Evolutionary conservation across 2,113 vertebrate genomes (phyloP), one percentile per base, ranked within the genome.

Genomic region (western clawed frog (Xenopus tropicalis)): DNA sequence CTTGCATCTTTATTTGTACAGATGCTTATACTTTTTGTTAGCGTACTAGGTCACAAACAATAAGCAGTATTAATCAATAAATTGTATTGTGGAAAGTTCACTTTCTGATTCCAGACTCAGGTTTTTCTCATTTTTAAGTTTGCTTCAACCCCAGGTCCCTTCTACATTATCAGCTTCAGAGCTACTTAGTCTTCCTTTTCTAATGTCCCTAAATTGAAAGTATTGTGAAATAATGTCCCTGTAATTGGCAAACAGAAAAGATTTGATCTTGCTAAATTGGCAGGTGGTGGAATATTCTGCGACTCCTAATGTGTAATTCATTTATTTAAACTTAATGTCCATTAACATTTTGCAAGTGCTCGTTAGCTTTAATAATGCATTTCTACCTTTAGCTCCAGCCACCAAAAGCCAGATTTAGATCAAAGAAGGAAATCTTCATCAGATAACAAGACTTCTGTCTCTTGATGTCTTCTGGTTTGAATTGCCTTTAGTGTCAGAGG

Each of bases 311-410:
- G 87, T 81, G 88, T 89, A 90, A 91, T 92, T 91, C 88, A 90
- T 91, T 91, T 91, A 89, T 90, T 88, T 88, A 92, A 91, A 90
- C 87, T 86, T 89, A 85, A 88, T 87, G 87, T 87, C 90, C 88
- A 90, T 92, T 92, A 91, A 87, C 89, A 87, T 88, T 86, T 87
- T 85, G 85, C 81, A 87, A 86, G 87, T 87, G 88, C 86, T 85
- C 87, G 91, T 92, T 92, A 91, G 87, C 85, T 88, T 91, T 89
- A 91, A 92, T 91, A 92, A 91, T 90, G 76, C 85, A 89, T 90
- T 82, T 86, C 84, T 83, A 88, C 85, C 83, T 90, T 86, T 84
- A 88, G 65, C 72, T 69, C 62, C 56, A 74, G 72, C 72, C 72
- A 68, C 72, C 72, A 85, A 85, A 87, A 86, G 89, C 87, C 86